phyloP scores from a whole-genome alignment of 2,797 vertebrate genomes.

The Bradypodion pumilum region DNA sequence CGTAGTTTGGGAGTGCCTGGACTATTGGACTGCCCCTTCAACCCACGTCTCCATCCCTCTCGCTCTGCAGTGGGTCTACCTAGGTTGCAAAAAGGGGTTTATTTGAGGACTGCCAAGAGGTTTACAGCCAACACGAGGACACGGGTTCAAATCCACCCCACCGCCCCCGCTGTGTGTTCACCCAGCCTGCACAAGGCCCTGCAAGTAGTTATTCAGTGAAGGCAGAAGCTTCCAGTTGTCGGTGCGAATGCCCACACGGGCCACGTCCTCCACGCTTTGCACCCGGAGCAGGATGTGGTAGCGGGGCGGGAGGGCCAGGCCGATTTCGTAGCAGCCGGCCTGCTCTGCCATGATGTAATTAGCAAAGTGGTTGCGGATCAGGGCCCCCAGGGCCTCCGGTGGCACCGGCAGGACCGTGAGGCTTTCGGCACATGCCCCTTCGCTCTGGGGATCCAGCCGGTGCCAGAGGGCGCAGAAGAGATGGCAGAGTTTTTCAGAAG shows the following conservation, averaged over 20 bases:
- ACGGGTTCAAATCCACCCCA: not conserved
- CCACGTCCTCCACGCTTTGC: constrained; percentile 72
- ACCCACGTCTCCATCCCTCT: too few relatives aligned
- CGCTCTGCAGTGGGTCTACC: too few relatives aligned
- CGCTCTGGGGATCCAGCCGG: constrained; percentile 60
- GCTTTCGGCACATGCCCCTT: constrained; percentile 64
- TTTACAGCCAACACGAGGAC: not conserved
- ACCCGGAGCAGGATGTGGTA: constrained; percentile 80
- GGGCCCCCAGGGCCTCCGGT: constrained; percentile 53
- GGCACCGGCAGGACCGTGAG: constrained; percentile 81
- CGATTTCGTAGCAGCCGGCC: constrained; percentile 65
- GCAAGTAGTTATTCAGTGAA: constrained; percentile 78
- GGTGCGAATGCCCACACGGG: constrained; percentile 78
- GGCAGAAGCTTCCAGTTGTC: constrained; percentile 85
- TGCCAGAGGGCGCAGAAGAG: constrained; percentile 83
- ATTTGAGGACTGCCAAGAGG: not conserved
- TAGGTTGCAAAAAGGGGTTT: not conserved
- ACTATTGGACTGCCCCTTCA: too few relatives aligned
- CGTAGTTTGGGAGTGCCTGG: too few relatives aligned
- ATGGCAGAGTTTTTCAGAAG: not conserved
- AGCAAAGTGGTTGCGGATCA: constrained; percentile 76
- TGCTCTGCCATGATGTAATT: constrained; percentile 71
- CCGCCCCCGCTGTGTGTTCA: not conserved
- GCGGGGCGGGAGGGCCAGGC: constrained; percentile 80
- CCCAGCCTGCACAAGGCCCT: constrained; percentile 32